phyloP scores from a whole-genome alignment of 2,888 invertebrate genomes.

The Watsonalla binaria region DNA sequence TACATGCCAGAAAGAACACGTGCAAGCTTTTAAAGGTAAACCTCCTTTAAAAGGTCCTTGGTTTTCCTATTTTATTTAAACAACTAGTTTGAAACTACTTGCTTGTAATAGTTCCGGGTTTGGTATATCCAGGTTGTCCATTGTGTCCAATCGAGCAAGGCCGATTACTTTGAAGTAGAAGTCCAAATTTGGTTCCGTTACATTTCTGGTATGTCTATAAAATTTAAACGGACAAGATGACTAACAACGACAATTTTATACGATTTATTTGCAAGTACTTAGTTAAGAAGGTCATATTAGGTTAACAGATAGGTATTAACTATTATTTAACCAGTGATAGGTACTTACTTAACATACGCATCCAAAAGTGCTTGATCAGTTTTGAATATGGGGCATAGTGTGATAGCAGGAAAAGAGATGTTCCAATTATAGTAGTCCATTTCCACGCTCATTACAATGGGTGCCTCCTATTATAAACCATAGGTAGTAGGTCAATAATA shows the following conservation, averaged over 20 bases:
- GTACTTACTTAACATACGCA: constrained; percentile 42
- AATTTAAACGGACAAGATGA: constrained; percentile 1
- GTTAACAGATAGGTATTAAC: not conserved
- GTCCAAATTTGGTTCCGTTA: constrained; percentile 32
- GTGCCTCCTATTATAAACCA: constrained; percentile 70
- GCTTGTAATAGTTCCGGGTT: constrained; percentile 34
- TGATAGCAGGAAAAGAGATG: constrained; percentile 82
- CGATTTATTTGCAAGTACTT: too few species aligned
- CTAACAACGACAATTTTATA: not conserved
- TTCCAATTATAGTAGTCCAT: constrained; percentile 84
- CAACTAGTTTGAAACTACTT: too few species aligned
- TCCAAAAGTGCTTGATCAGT: constrained; percentile 58
- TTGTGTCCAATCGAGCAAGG: constrained; percentile 34
- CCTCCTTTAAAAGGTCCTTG: too few species aligned
- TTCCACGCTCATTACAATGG: constrained; percentile 84
- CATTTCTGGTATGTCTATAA: constrained; percentile 33
- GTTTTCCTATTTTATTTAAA: too few species aligned
- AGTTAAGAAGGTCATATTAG: too few species aligned
- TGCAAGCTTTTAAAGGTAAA: too few species aligned
- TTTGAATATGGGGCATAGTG: constrained; percentile 81
- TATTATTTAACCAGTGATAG: too few species aligned
- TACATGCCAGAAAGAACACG: too few species aligned
- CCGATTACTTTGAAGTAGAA: constrained; percentile 38
- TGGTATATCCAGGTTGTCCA: constrained; percentile 37
- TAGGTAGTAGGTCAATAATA: constrained; percentile 3